These are phyloP conservation scores for Eupeodes latifasciatus DNA, from an alignment of 2,888 invertebrate species.

Conservation along the genomic window DNA sequence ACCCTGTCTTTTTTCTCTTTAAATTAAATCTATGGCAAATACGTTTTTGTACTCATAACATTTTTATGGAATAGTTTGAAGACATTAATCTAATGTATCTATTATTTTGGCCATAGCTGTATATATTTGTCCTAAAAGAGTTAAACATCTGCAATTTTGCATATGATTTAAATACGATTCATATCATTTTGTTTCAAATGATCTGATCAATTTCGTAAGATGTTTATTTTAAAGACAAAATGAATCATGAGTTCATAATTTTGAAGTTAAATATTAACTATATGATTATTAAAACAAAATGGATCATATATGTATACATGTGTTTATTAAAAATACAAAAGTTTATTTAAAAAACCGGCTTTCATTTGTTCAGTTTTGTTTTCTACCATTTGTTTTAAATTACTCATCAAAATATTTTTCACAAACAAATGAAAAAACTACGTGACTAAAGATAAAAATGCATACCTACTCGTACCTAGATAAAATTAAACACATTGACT, in stretches of 20 bases:
- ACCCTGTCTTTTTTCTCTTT: too few relatives aligned
- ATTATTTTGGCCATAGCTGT: too few relatives aligned
- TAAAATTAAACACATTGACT: conserved; percentile 12
- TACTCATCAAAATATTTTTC: neutral
- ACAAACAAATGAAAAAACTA: neutral
- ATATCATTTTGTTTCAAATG: too few relatives aligned
- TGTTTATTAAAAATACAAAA: neutral
- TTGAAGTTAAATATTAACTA: neutral
- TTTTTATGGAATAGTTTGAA: too few relatives aligned
- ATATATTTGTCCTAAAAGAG: too few relatives aligned
- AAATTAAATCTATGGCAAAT: too few relatives aligned
- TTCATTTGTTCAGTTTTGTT: neutral
- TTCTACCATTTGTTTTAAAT: neutral
- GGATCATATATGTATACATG: neutral
- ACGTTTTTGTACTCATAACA: too few relatives aligned
- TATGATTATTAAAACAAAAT: neutral
- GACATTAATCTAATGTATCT: too few relatives aligned
- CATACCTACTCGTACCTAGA: neutral
- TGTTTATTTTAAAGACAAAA: neutral
- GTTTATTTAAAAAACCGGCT: neutral
- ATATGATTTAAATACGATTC: too few relatives aligned
- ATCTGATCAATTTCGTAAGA: too few relatives aligned
- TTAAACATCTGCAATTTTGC: too few relatives aligned
- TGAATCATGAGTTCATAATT: neutral
- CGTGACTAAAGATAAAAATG: neutral